A percentile compares a stretch with the other conserved stretches of the same genome.
Evolutionary conservation across 2,113 vertebrate species (phyloP).

Genomic region (Peromyscus maniculatus): DNA sequence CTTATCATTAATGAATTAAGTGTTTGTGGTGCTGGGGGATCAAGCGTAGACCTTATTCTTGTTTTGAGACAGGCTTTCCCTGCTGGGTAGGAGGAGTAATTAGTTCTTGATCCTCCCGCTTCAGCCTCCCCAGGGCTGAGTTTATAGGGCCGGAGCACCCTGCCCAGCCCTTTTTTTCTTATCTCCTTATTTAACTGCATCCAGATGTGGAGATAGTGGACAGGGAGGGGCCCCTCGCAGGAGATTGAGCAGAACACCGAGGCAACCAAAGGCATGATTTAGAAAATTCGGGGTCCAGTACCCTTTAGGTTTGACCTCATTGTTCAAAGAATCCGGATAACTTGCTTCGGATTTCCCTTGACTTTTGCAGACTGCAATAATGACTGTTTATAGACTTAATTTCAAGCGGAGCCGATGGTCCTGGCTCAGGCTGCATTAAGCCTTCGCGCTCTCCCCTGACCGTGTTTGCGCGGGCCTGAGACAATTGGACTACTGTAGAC

Average conservation of each 20-base stretch:
- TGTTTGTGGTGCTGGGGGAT: neutral
- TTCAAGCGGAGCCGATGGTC: neutral
- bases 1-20: neutral
- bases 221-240: neutral
- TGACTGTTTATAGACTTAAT: conserved; percentile 57
- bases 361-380: conserved; percentile 20
- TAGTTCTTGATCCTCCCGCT: neutral
- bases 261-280: neutral
- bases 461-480: neutral
- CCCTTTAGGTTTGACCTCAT: conserved; percentile 43
- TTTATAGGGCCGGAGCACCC: neutral
- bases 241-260: neutral
- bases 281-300: neutral
- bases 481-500: conserved; percentile 73
- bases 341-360: neutral
- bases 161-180: neutral
- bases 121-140: neutral
- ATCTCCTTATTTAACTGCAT: neutral
- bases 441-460: conserved; percentile 29
- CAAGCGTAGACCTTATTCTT: too few relatives aligned
- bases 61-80: neutral
- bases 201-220: neutral
- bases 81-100: neutral
- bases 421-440: neutral
- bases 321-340: conserved; percentile 27